Evolutionary conservation across 2,888 invertebrate species (phyloP), one percentile per base, ranked within the genome.

Genomic region (Dicyrtomina minuta): DNA sequence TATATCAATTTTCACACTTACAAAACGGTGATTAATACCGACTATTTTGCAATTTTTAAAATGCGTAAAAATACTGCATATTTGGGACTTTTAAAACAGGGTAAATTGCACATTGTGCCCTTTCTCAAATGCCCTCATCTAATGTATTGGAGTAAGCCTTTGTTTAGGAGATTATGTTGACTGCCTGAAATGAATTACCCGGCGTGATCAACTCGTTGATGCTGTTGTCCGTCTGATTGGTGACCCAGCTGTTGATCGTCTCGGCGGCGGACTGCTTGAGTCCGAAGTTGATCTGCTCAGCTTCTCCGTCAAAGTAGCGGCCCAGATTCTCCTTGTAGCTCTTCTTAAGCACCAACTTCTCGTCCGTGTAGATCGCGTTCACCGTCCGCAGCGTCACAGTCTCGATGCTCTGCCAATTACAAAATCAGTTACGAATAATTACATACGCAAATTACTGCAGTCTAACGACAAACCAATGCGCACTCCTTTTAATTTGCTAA

Each of bases 231-330:
- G 66, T 66, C n/a, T 44, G 12, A 13, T 10, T 17, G 1, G 56
- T 6, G 8, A 66, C 56, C 56, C 58, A 66, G 13, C n/a, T 43
- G 26, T 66, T 66, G 13, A 66, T 56, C 1, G 41, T 44, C 3
- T 17, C 20, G 10, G 58, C 41, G 15, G 66, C 41, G 12, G 27
- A 15, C 17, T 2, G 20, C 5, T 10, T 41, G n/a, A 56, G 24
- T 15, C 5, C 1, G 27, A 66, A 66, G 8, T 43, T 20, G n/a
- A 44, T 22, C 13, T 6, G 2, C 17, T 56, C 8, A 5, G 58
- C 15, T 2, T 56, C 56, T 26, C 56, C 43, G 8, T 43, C 22
- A 27, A 66, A 66, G 22, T 55, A 55, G 1, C 2, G 41, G 27
- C n/a, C 22, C 6, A 66, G 6, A 8, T 27, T 24, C 10, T 56